phyloP scores from a whole-genome alignment of 1,140 invertebrate genomes.

The Myzus persicae region DNA sequence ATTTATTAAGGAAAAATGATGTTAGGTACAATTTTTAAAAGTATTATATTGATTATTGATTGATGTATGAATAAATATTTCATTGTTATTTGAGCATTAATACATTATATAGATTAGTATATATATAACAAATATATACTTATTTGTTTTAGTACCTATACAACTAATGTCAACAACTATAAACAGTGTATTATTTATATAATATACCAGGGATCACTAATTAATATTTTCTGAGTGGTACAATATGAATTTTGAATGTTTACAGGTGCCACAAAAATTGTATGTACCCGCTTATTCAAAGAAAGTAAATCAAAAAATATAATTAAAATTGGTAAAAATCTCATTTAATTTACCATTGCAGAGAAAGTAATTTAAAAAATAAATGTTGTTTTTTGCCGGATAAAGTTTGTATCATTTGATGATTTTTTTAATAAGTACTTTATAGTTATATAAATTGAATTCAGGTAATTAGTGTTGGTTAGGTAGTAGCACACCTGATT shows the following conservation, averaged over 20 bases:
- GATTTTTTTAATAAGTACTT: neutral
- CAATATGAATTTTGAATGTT: too few species aligned
- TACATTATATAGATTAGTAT: neutral
- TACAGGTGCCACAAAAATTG: too few species aligned
- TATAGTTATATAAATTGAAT: neutral
- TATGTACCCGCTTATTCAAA: too few species aligned
- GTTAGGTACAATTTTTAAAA: neutral
- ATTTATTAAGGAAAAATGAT: neutral
- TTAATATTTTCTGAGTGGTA: too few species aligned
- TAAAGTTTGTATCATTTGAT: too few species aligned
- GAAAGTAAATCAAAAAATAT: too few species aligned
- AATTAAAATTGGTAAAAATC: too few species aligned
- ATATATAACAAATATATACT: neutral
- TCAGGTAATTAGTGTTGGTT: neutral
- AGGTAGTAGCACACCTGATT: neutral
- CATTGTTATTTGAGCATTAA: neutral
- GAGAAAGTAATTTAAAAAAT: too few species aligned
- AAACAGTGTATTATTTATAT: neutral
- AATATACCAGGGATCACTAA: neutral
- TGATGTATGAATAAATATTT: slow-evolving; percentile 21
- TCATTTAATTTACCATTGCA: too few species aligned
- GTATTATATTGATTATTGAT: slow-evolving; percentile 17
- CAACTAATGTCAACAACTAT: neutral
- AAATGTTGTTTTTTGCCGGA: too few species aligned
- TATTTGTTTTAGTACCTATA: too few species aligned